These are phyloP conservation scores for Agelaius tricolor DNA, from an alignment of 2,113 vertebrate genomes.

Conservation along the genomic window DNA sequence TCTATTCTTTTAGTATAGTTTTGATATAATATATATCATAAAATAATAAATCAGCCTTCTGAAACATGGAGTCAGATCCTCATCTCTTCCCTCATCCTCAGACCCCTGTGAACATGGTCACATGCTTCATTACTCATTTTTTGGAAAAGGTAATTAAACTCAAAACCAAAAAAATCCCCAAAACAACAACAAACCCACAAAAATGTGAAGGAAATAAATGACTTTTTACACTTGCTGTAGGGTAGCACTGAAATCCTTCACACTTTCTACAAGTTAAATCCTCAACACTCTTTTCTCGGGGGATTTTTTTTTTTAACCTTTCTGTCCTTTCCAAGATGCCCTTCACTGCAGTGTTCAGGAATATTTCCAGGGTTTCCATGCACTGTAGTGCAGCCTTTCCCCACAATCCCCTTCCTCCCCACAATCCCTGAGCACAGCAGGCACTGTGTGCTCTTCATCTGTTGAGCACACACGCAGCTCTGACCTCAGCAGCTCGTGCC, in stretches of 20 bases:
- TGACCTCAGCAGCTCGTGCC: neutral
- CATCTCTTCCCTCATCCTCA: no score
- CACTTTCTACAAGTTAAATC: neutral
- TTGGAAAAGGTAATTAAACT: neutral
- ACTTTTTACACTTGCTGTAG: neutral
- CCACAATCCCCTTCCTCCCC: neutral
- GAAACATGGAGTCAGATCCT: no score
- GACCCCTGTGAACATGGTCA: no score
- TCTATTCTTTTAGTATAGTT: no score
- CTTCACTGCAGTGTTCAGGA: neutral
- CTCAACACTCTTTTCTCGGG: neutral
- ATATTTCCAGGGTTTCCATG: neutral
- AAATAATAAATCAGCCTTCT: no score
- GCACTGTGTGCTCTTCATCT: constrained; percentile 3
- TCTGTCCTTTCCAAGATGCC: neutral
- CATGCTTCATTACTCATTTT: neutral
- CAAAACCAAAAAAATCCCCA: neutral
- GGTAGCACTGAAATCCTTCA: neutral
- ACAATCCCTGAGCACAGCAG: neutral
- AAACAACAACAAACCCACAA: neutral
- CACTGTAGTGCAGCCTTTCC: neutral
- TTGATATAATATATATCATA: no score
- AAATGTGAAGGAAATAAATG: neutral
- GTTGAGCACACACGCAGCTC: neutral
- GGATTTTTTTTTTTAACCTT: neutral